Evolutionary conservation across 2,888 invertebrate species (phyloP).

Genomic region (Idaea straminata): DNA sequence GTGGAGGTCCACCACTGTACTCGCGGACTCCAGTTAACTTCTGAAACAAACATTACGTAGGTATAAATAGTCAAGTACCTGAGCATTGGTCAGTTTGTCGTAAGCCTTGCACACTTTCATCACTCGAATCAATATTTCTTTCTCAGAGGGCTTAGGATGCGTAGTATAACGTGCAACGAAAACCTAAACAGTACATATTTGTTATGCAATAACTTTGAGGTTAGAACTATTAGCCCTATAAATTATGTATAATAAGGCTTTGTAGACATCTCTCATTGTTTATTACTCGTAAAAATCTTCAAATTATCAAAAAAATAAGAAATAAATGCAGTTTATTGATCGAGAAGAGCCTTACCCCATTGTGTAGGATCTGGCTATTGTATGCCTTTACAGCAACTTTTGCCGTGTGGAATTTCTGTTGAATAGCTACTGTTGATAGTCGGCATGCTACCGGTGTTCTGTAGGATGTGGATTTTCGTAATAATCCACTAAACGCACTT

Average conservation of each 20-base stretch:
- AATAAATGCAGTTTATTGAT: constrained; percentile 42
- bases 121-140: constrained; percentile 89
- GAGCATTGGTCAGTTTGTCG: constrained; percentile 92
- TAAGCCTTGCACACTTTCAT: constrained; percentile 92
- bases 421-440: constrained; percentile 63
- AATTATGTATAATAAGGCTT: background rate
- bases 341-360: constrained; percentile 58
- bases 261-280: background rate
- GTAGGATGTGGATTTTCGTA: constrained; percentile 63
- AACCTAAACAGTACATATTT: constrained; percentile 75
- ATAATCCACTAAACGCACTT: constrained; percentile 69
- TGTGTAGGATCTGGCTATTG: constrained; percentile 48
- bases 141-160: constrained; percentile 77
- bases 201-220: constrained; percentile 78
- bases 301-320: constrained; percentile 2
- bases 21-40: constrained; percentile 83
- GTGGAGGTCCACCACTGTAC: constrained; percentile 88
- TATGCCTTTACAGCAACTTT: constrained; percentile 48
- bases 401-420: constrained; percentile 60
- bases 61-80: constrained; percentile 82
- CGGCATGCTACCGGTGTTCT: constrained; percentile 68
- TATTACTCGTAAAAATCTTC: background rate
- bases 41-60: constrained; percentile 77
- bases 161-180: constrained; percentile 52
- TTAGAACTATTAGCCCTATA: constrained; percentile 43